Evolutionary conservation across 1,140 invertebrate genomes (phyloP).

Genomic region (Argopecten irradians): DNA sequence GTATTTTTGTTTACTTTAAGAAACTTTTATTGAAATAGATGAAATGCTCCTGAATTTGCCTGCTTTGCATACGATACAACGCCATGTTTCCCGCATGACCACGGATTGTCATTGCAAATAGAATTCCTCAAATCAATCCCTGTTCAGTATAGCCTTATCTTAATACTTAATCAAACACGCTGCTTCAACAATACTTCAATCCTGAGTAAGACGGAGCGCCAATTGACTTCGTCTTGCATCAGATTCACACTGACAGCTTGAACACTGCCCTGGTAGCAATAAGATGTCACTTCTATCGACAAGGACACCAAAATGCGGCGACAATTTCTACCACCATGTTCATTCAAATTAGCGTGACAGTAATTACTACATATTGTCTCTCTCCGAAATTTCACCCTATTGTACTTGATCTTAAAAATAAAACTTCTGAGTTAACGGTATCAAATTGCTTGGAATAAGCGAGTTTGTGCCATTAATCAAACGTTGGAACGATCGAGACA

Average conservation of each 20-base stretch:
- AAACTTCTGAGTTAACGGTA: neutral
- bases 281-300: neutral
- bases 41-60: neutral
- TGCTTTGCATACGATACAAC: neutral
- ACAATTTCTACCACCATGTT: slow-evolving; percentile 11
- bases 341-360: neutral
- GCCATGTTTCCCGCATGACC: neutral
- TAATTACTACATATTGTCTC: neutral
- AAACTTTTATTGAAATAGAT: too few species aligned
- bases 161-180: neutral
- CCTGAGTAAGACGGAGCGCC: neutral
- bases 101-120: neutral
- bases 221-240: slow-evolving; percentile 1
- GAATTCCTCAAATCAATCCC: neutral
- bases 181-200: slow-evolving; percentile 10
- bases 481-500: neutral
- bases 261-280: neutral
- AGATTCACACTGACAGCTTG: neutral
- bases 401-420: neutral
- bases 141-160: neutral
- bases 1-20: too few species aligned
- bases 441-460: neutral
- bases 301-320: neutral
- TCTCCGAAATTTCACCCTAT: neutral
- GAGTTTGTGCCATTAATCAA: neutral